Conservation (phyloP, 2,888 invertebrate species). For the Hirudinaria manillensis region DNA sequence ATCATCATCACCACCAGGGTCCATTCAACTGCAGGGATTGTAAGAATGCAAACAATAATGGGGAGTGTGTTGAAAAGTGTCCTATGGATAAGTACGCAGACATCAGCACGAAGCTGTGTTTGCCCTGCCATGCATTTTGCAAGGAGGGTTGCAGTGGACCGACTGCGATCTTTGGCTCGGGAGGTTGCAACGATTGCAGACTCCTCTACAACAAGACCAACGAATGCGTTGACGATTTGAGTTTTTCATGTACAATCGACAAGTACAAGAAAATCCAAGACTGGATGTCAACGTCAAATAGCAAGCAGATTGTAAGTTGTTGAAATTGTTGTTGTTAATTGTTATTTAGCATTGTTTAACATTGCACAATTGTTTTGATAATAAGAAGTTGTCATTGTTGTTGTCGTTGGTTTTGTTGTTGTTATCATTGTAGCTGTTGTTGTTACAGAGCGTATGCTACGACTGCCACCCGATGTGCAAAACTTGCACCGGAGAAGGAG, state of each 20-base stretch:
- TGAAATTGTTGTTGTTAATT: background rate
- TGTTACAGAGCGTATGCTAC: background rate
- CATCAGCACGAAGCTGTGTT: background rate
- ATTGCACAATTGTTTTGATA: background rate
- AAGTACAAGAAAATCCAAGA: background rate
- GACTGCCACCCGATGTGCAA: slow-evolving; percentile 5
- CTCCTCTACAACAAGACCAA: background rate
- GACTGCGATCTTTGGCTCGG: background rate
- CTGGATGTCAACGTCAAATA: background rate
- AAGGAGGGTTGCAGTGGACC: slow-evolving; percentile 11
- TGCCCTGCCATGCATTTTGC: background rate
- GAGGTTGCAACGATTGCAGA: slow-evolving; percentile 11
- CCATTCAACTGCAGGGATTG: slow-evolving; percentile 5
- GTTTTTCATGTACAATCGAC: too few relatives aligned
- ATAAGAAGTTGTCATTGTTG: background rate
- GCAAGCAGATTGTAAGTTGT: background rate
- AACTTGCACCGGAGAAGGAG: background rate
- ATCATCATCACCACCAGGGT: slow-evolving; percentile 5
- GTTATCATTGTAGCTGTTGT: too few relatives aligned
- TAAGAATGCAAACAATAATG: slow-evolving; percentile 9
- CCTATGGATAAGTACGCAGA: background rate
- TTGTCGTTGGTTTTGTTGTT: background rate
- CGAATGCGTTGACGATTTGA: background rate
- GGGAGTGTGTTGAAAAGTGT: slow-evolving; percentile 1
- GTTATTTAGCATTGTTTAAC: too few relatives aligned